Conservation (phyloP, 2,113 vertebrate genomes). For the Vulpes lagopus region DNA sequence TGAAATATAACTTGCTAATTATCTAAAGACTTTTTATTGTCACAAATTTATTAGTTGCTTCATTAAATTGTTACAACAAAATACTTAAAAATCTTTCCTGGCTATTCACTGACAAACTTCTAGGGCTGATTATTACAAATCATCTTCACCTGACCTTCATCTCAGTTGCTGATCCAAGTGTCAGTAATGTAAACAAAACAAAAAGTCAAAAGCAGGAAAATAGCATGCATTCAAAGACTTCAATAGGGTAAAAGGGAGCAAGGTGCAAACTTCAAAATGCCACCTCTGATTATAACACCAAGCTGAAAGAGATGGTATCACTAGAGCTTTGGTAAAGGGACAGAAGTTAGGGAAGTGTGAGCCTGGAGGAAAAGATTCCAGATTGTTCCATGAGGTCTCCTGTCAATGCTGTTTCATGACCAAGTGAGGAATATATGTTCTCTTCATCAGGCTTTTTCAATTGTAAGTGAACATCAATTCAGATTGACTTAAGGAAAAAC, state of each 20-base stretch:
- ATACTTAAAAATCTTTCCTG: background rate
- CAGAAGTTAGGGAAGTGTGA: background rate
- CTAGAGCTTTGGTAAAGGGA: background rate
- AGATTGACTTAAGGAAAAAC: background rate
- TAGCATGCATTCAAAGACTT: background rate
- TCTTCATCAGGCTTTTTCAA: background rate
- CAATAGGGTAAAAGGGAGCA: background rate
- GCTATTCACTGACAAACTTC: background rate
- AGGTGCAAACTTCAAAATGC: background rate
- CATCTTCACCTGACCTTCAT: background rate
- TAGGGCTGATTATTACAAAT: background rate
- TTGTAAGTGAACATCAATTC: background rate
- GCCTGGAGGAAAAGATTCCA: background rate
- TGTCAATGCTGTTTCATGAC: background rate
- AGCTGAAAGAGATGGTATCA: background rate
- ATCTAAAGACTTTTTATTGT: background rate
- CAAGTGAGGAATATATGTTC: background rate
- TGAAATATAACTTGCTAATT: background rate
- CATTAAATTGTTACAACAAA: slow-evolving; percentile 15
- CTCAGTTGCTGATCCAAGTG: background rate
- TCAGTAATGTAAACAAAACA: background rate
- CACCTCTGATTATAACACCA: background rate
- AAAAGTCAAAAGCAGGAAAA: background rate
- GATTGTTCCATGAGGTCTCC: background rate
- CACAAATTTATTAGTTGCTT: background rate